Conservation (phyloP, 2,888 invertebrate species). For the Agrilus biguttatus region DNA sequence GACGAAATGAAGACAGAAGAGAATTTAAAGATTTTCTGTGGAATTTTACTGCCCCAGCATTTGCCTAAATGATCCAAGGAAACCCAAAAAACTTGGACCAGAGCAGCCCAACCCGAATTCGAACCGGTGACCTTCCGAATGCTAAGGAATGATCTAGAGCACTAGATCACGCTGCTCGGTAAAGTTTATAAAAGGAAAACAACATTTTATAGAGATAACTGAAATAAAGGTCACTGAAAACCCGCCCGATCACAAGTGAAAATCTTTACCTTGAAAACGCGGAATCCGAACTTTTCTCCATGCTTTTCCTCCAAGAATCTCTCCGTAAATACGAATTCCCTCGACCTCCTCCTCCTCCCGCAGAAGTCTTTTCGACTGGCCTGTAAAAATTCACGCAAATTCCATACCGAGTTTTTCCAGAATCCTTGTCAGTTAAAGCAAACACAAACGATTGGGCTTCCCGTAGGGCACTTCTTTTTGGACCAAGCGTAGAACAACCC, state of each 20-base stretch:
- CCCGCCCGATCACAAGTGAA: neutral
- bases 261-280: constrained; percentile 74
- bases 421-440: constrained; percentile 96
- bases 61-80: too few relatives aligned
- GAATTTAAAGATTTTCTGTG: too few relatives aligned
- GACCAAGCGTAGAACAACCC: constrained; percentile 88
- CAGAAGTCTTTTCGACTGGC: constrained; percentile 55
- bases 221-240: too few relatives aligned
- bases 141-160: too few relatives aligned
- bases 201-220: too few relatives aligned
- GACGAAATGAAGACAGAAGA: too few relatives aligned
- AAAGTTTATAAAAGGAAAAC: too few relatives aligned
- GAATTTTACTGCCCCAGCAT: too few relatives aligned
- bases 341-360: constrained; percentile 24
- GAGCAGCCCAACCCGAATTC: too few relatives aligned
- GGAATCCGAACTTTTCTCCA: constrained; percentile 85
- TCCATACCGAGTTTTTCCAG: constrained; percentile 86
- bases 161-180: too few relatives aligned
- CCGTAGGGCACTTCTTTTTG: constrained; percentile 65
- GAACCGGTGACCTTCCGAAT: too few relatives aligned
- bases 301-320: constrained; percentile 82
- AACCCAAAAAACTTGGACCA: too few relatives aligned
- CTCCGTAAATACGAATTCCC: constrained; percentile 52
- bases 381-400: constrained; percentile 98
- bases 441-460: constrained; percentile 97